Evolutionary conservation across 1,140 invertebrate species (phyloP), one percentile per base, ranked within the genome.

Genomic region (Orchesella cincta): DNA sequence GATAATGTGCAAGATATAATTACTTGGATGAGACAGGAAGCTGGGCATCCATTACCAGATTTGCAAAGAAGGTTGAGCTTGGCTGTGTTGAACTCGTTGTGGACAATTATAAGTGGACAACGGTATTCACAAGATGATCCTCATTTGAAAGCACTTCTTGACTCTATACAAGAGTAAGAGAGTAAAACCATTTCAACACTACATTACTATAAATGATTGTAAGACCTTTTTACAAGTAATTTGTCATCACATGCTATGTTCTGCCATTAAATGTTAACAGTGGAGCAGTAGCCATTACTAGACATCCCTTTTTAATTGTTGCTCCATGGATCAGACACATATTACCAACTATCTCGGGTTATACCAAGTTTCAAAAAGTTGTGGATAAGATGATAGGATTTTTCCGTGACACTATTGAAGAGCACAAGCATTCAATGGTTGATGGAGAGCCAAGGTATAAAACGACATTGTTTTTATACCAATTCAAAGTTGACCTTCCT

Each of bases 1-100:
- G 83, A 83, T 18, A 84, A 85, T 29, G 74, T 73, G 0, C 75
- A 78, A 20, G 74, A 78, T 20, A 12, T 80, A 2, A 73, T 78
- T 1, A 34, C 35, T 0, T 29, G 62, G 18, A 36, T 78, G 1
- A 54, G 12, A 34, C 57, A 71, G 5, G 62, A 76, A 0, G 1
- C 0, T n/a, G 70, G 71, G 14, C 36, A 76, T 36, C 79, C 79
- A 0, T 36, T 80, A 0, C 31, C 23, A 14, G 26, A 73, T 8
- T 54, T 76, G 2, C 31, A 76, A 52, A 34, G 46, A 5, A 1
- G 51, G 26, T 78, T 80, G 20, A 78, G 75, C 28, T 18, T 76
- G 16, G 79, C 79, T 1, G 74, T 80, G 1, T 20, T 80, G 0
- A 80, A 77, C 26, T 70, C 76, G 1, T 29, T 80, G 28, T 80